Evolutionary conservation across 92 coral and sea anemone genomes (phyloP).

Genomic region (Epizoanthus stellaris): DNA sequence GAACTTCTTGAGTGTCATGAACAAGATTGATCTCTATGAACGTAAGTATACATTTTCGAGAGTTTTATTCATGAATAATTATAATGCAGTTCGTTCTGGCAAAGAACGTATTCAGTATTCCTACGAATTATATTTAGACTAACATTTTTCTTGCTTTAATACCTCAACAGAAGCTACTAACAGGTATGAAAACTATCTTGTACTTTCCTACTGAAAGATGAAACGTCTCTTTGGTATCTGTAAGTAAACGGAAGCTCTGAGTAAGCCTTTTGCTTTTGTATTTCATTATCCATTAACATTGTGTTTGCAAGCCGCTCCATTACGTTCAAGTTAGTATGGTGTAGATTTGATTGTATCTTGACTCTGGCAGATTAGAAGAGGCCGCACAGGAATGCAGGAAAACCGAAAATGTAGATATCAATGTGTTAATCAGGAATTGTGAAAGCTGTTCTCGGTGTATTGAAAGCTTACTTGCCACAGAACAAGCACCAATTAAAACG

Average conservation of each 20-base stretch:
- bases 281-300: neutral
- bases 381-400: conserved; percentile 89
- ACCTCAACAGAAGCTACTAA: conserved; percentile 23
- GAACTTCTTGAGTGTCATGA: neutral
- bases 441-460: conserved; percentile 65
- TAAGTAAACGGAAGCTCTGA: neutral
- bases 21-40: conserved; percentile 25
- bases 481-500: conserved; percentile 69
- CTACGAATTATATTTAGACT: neutral
- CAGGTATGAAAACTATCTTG: conserved; percentile 7
- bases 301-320: neutral
- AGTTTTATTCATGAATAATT: neutral
- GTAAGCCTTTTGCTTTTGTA: neutral
- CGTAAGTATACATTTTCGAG: conserved; percentile 19
- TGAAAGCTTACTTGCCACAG: conserved; percentile 73
- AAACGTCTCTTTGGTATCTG: conserved; percentile 24
- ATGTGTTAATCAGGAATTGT: conserved; percentile 77
- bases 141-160: neutral
- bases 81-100: neutral
- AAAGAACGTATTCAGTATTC: neutral
- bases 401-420: conserved; percentile 83
- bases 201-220: too few species aligned
- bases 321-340: too few species aligned
- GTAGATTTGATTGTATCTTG: neutral
- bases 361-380: conserved; percentile 75